Conservation (phyloP, 2,888 invertebrate genomes). For the Hirtodrosophila alboralis region DNA sequence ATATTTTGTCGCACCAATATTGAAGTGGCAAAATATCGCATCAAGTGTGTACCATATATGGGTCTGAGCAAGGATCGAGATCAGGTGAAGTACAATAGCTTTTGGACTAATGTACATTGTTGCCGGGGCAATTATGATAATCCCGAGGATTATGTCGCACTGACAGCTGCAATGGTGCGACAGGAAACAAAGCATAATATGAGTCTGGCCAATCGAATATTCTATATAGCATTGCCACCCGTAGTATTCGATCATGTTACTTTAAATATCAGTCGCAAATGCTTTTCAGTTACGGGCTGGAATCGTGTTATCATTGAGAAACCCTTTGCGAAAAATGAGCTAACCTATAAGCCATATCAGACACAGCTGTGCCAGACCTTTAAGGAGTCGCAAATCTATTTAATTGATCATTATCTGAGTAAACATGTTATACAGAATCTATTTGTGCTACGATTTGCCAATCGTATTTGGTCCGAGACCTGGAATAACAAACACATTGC, state of each 20-base stretch:
- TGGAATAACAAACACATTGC: conserved; percentile 56
- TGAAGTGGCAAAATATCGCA: conserved; percentile 34
- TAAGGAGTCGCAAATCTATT: conserved; percentile 63
- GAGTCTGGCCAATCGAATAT: conserved; percentile 56
- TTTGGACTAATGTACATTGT: conserved; percentile 59
- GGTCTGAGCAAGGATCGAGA: conserved; percentile 47
- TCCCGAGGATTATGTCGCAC: conserved; percentile 32
- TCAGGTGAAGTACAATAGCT: conserved; percentile 52
- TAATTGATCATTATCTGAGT: conserved; percentile 65
- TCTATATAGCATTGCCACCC: conserved; percentile 62
- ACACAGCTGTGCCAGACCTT: conserved; percentile 56
- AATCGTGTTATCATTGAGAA: conserved; percentile 63
- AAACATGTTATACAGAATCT: conserved; percentile 54
- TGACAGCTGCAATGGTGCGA: conserved; percentile 34
- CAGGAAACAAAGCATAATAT: conserved; percentile 53
- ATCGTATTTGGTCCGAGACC: conserved; percentile 61
- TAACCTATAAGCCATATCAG: conserved; percentile 48
- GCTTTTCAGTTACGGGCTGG: conserved; percentile 49
- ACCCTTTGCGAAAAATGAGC: conserved; percentile 58
- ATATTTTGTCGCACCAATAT: conserved; percentile 51
- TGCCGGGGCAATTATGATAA: conserved; percentile 46
- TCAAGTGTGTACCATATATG: conserved; percentile 58
- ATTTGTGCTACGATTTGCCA: conserved; percentile 59
- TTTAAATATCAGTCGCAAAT: conserved; percentile 53
- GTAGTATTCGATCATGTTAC: conserved; percentile 50